Conservation (phyloP, 2,797 vertebrate genomes). For the Coregonus suidteri region DNA sequence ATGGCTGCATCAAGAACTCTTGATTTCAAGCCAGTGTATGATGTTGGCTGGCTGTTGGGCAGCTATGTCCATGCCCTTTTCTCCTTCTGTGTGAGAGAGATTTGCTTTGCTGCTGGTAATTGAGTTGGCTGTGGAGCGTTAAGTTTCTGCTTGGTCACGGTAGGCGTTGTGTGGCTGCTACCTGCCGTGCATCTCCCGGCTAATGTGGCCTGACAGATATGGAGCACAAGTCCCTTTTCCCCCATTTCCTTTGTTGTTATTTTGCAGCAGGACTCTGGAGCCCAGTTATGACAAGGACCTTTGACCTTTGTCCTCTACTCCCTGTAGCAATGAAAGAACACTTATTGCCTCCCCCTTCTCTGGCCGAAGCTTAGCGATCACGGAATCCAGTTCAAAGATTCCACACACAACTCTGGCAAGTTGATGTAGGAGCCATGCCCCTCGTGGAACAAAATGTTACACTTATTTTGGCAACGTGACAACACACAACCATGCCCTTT, state of each 20-base stretch:
- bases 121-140: slow-evolving; percentile 60
- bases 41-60: slow-evolving; percentile 64
- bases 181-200: slow-evolving; percentile 54
- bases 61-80: slow-evolving; percentile 64
- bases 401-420: slow-evolving; percentile 46
- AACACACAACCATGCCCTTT: slow-evolving; percentile 47
- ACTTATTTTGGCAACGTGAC: slow-evolving; percentile 60
- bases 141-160: slow-evolving; percentile 69
- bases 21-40: slow-evolving; percentile 63
- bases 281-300: slow-evolving; percentile 66
- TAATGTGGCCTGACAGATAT: slow-evolving; percentile 71
- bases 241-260: slow-evolving; percentile 64
- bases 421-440: slow-evolving; percentile 47
- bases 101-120: slow-evolving; percentile 57
- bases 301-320: slow-evolving; percentile 63
- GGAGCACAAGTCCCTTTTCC: slow-evolving; percentile 60
- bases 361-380: slow-evolving; percentile 59
- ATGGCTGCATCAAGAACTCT: slow-evolving; percentile 51
- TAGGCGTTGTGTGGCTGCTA: slow-evolving; percentile 67
- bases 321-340: slow-evolving; percentile 57
- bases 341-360: slow-evolving; percentile 31
- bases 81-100: slow-evolving; percentile 22
- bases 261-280: slow-evolving; percentile 56
- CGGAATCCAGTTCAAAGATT: slow-evolving; percentile 56
- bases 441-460: slow-evolving; percentile 65